Percentiles rank a stretch among this genome's conserved stretches.
phyloP scores from a whole-genome alignment of 2,888 invertebrate genomes.

The Caenorhabditis doughertyi region DNA sequence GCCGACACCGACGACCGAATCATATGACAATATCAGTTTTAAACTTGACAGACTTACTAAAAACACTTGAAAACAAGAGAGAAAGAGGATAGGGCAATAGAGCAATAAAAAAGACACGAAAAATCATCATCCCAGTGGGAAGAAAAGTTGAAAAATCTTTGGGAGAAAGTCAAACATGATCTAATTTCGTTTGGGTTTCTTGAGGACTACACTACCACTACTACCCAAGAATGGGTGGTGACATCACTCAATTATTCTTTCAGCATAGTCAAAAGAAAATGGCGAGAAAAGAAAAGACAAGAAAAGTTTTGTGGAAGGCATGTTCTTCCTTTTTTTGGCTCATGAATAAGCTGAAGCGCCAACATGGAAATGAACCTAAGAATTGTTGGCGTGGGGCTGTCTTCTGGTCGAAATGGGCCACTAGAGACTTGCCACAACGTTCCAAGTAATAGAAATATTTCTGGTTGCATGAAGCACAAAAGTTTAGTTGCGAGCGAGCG shows the following conservation, averaged over 20 bases:
- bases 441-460: conserved; percentile 58
- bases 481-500: conserved; percentile 45
- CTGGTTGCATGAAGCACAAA: conserved; percentile 24
- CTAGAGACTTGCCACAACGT: conserved; percentile 54
- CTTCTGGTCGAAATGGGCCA: conserved; percentile 47
- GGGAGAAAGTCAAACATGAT: conserved; percentile 21
- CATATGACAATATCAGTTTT: conserved; percentile 64
- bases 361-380: conserved; percentile 58
- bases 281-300: conserved; percentile 31
- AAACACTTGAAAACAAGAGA: conserved; percentile 38
- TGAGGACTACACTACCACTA: conserved; percentile 1
- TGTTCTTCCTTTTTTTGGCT: conserved; percentile 32
- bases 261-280: conserved; percentile 33
- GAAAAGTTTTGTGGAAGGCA: conserved; percentile 30
- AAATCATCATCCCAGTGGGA: conserved; percentile 22
- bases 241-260: conserved; percentile 56
- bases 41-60: conserved; percentile 55
- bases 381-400: conserved; percentile 5
- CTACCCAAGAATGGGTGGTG: conserved; percentile 9
- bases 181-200: conserved; percentile 7
- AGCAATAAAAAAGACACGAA: conserved; percentile 51
- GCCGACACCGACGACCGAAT: conserved; percentile 42
- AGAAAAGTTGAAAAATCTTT: background rate
- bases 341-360: conserved; percentile 55
- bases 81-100: conserved; percentile 38